These are phyloP conservation scores for Drosophila affinis DNA, from an alignment of 2,888 invertebrate genomes.

Conservation along the genomic window DNA sequence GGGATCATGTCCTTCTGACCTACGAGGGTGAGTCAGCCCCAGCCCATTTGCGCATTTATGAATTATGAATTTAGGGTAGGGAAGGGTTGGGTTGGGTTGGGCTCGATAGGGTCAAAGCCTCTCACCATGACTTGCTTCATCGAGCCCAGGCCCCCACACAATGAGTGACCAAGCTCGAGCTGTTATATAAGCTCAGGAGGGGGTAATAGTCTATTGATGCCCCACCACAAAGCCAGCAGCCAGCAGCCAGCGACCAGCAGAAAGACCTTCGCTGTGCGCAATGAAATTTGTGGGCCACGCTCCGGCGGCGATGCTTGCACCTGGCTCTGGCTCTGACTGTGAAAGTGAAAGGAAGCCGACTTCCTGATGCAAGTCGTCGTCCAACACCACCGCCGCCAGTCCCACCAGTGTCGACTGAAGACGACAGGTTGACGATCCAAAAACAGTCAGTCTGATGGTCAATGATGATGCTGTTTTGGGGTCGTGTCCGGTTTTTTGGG, in stretches of 20 bases:
- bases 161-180: not conserved
- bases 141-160: not conserved
- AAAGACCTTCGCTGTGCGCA: slow-evolving; percentile 50
- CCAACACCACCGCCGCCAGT: not conserved
- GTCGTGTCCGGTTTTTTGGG: slow-evolving; percentile 5
- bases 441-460: slow-evolving; percentile 20
- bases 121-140: slow-evolving; percentile 35
- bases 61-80: not conserved
- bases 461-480: slow-evolving; percentile 11
- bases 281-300: slow-evolving; percentile 57
- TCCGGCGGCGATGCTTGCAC: slow-evolving; percentile 29
- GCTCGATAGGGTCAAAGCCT: slow-evolving; percentile 6
- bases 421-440: slow-evolving; percentile 12
- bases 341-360: slow-evolving; percentile 81
- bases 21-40: slow-evolving; percentile 89
- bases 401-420: slow-evolving; percentile 9
- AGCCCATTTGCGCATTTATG: not conserved
- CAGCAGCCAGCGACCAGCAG: not conserved
- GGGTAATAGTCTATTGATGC: slow-evolving; percentile 35
- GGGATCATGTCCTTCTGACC: slow-evolving; percentile 92
- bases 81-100: not conserved
- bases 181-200: slow-evolving; percentile 19
- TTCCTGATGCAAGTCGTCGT: slow-evolving; percentile 65
- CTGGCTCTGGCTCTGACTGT: slow-evolving; percentile 25
- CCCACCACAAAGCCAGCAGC: slow-evolving; percentile 10